Conservation (phyloP, 2,797 vertebrate genomes). For the Gadopsis marmoratus region DNA sequence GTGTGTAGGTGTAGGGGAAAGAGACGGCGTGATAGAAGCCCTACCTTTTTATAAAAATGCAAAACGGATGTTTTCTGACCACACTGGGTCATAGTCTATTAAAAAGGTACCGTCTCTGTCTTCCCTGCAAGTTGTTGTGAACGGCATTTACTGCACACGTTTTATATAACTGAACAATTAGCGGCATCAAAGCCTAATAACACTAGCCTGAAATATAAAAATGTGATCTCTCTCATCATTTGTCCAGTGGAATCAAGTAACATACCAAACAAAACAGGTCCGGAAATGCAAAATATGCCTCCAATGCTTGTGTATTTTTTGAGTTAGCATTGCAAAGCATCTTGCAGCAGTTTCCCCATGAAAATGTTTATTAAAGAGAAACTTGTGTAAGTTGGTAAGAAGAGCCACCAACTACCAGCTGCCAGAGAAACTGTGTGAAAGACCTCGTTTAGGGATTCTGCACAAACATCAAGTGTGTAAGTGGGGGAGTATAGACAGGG, state of each 20-base stretch:
- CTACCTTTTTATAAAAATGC: slow-evolving; percentile 28
- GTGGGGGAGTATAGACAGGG: not conserved
- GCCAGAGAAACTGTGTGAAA: slow-evolving; percentile 20
- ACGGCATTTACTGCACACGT: not conserved
- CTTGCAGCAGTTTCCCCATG: not conserved
- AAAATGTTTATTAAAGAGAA: slow-evolving; percentile 5
- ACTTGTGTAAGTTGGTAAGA: slow-evolving; percentile 2
- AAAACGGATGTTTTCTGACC: slow-evolving; percentile 29
- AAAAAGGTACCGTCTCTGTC: not conserved
- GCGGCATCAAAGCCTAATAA: not conserved
- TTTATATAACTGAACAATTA: not conserved
- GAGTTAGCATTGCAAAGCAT: not conserved
- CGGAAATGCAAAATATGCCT: not conserved
- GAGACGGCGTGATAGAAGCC: slow-evolving; percentile 8
- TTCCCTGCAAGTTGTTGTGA: slow-evolving; percentile 3
- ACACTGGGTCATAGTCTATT: slow-evolving; percentile 7
- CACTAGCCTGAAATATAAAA: not conserved
- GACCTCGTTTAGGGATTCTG: slow-evolving; percentile 1
- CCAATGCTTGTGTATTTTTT: not conserved
- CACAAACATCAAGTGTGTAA: slow-evolving; percentile 2
- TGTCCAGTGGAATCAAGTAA: not conserved
- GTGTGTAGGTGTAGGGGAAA: slow-evolving; percentile 11
- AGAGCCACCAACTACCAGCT: not conserved
- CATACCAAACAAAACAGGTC: not conserved
- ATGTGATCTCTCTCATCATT: not conserved